Evolutionary conservation across 1,140 invertebrate genomes (phyloP).

Genomic region (Lepidurus packardi): DNA sequence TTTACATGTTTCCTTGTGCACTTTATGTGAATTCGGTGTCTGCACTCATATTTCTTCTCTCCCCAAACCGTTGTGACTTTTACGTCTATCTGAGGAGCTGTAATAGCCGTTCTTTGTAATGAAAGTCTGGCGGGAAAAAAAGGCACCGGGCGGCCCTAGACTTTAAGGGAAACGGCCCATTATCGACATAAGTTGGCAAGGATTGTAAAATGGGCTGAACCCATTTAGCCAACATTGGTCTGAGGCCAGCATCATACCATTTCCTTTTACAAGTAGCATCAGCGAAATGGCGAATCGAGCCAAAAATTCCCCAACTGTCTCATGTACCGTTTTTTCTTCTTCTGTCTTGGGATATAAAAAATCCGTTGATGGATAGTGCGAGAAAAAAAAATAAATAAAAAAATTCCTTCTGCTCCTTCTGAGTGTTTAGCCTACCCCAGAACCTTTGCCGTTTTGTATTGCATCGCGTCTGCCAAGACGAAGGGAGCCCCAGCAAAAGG

Average conservation of each 20-base stretch:
- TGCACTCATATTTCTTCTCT: too few relatives aligned
- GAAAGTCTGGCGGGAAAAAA: neutral
- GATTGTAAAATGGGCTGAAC: conserved; percentile 1
- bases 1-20: too few relatives aligned
- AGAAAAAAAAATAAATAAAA: neutral
- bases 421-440: neutral
- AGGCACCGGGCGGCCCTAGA: neutral
- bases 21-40: too few relatives aligned
- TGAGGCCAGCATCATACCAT: neutral
- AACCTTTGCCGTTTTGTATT: conserved; percentile 19
- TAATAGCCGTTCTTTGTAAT: neutral
- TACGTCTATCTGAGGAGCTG: neutral
- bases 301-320: neutral
- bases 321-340: neutral
- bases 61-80: too few relatives aligned
- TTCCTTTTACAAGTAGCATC: conserved; percentile 10
- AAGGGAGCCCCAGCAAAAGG: neutral
- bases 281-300: conserved; percentile 13
- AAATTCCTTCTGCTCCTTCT: neutral
- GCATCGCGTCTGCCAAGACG: conserved; percentile 2
- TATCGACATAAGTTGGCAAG: conserved; percentile 19
- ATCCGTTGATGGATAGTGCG: neutral
- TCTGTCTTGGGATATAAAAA: neutral
- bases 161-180: neutral
- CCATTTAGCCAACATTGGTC: conserved; percentile 14